These are phyloP conservation scores for Meleagris gallopavo DNA, from an alignment of 2,113 vertebrate species.

Conservation along the genomic window DNA sequence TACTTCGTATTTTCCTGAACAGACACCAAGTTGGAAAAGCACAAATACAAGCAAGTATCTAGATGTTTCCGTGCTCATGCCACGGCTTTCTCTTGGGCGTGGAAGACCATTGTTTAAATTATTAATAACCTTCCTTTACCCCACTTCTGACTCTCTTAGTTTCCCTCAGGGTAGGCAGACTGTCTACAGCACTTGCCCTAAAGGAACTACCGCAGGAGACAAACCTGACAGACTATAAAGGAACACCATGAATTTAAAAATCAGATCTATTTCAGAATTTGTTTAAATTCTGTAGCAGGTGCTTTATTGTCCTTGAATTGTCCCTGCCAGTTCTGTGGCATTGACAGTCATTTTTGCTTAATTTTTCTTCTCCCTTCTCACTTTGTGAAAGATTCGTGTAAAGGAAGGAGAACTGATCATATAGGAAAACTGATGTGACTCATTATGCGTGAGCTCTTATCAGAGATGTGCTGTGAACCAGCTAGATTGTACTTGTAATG, in stretches of 20 bases:
- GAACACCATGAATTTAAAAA: slow-evolving; percentile 43
- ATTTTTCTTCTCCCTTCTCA: neutral
- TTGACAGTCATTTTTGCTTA: neutral
- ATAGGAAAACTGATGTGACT: neutral
- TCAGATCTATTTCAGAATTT: neutral
- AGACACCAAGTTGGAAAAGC: neutral
- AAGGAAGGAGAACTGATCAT: neutral
- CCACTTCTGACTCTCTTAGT: slow-evolving; percentile 48
- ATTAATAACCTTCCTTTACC: slow-evolving; percentile 53
- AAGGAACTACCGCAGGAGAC: slow-evolving; percentile 46
- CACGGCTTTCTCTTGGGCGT: slow-evolving; percentile 10
- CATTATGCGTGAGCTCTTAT: neutral
- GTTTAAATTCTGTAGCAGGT: slow-evolving; percentile 29
- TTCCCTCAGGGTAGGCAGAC: slow-evolving; percentile 55
- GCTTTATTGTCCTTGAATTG: slow-evolving; percentile 47
- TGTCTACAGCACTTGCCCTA: slow-evolving; percentile 57
- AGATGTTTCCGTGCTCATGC: neutral
- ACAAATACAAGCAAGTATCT: neutral
- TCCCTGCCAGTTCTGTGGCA: slow-evolving; percentile 15
- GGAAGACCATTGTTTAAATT: slow-evolving; percentile 46
- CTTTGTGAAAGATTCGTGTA: neutral
- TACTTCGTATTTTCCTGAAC: neutral
- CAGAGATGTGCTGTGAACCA: neutral
- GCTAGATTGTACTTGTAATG: neutral
- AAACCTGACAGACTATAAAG: slow-evolving; percentile 34